Evolutionary conservation across 2,113 vertebrate species (phyloP).

Genomic region (Pteruthius melanotis): DNA sequence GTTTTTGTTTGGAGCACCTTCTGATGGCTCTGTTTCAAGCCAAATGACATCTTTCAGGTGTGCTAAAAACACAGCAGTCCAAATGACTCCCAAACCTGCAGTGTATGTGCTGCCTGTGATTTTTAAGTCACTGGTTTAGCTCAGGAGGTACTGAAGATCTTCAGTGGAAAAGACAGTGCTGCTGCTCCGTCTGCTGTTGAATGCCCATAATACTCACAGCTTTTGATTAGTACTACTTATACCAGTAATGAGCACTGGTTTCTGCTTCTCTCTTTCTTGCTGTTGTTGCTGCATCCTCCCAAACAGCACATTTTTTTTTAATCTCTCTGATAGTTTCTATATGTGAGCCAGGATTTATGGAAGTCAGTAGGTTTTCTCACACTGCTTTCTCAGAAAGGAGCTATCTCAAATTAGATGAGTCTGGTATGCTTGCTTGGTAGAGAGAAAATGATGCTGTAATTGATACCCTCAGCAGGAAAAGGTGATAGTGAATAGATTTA

Average conservation of each 20-base stretch:
- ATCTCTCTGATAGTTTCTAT: neutral
- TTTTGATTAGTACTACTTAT: neutral
- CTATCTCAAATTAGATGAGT: neutral
- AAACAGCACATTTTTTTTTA: neutral
- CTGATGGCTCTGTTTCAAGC: neutral
- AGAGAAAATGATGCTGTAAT: neutral
- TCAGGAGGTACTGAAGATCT: neutral
- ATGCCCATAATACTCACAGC: neutral
- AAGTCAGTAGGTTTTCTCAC: neutral
- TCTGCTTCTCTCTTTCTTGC: neutral
- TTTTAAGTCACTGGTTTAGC: neutral
- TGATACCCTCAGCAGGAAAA: neutral
- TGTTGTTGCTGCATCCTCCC: neutral
- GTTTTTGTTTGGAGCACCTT: neutral
- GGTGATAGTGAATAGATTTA: neutral
- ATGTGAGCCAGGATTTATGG: neutral
- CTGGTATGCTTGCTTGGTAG: neutral
- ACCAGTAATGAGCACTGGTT: neutral
- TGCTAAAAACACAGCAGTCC: neutral
- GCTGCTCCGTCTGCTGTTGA: neutral
- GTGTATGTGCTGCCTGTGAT: neutral
- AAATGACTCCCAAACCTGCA: neutral
- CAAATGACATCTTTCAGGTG: neutral
- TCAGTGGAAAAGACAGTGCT: neutral
- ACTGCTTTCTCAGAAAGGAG: neutral